phyloP scores from a whole-genome alignment of 2,888 invertebrate species.

The Pristionchus japonicus region DNA sequence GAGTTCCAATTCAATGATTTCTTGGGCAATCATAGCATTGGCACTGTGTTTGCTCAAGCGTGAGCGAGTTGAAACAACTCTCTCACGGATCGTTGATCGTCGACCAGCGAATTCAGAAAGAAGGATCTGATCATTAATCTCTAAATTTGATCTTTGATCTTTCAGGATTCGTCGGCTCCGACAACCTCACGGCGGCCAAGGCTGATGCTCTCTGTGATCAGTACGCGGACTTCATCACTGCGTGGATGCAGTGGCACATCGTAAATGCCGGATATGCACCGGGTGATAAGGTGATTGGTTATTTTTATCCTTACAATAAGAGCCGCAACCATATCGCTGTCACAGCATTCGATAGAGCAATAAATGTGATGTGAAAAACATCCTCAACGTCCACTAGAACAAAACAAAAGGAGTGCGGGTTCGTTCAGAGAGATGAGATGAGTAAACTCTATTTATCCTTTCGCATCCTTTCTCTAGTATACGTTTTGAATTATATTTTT shows the following conservation, averaged over 20 bases:
- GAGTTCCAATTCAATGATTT: neutral
- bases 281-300: neutral
- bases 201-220: neutral
- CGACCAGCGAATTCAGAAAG: neutral
- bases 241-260: neutral
- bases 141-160: neutral
- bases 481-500: no score
- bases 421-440: no score
- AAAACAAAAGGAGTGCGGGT: no score
- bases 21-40: no score
- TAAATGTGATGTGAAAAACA: no score
- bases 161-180: neutral
- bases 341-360: no score
- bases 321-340: no score
- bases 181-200: neutral
- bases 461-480: no score
- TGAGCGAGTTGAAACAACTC: neutral
- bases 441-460: no score
- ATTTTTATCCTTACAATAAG: no score
- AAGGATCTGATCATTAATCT: neutral
- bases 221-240: neutral
- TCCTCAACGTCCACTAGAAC: no score
- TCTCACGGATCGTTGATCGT: neutral
- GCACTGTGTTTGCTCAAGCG: neutral
- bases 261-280: neutral